These are phyloP conservation scores for Sebastes miniatus DNA, from an alignment of 2,797 vertebrate species.

Conservation along the genomic window DNA sequence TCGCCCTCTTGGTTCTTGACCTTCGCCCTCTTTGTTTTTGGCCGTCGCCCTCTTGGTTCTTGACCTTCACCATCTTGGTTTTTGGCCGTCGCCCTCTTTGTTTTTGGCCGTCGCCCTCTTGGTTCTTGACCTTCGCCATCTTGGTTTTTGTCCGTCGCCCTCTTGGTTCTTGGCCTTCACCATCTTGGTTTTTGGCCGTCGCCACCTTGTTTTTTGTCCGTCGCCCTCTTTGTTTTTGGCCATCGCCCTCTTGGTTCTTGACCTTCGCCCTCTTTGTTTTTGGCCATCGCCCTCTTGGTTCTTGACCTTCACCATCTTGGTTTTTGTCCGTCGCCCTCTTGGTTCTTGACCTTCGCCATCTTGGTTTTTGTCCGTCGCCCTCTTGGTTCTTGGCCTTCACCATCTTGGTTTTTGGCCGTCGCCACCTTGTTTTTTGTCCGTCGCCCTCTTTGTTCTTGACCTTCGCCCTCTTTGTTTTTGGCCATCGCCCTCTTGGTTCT, in stretches of 20 bases:
- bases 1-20: too few relatives aligned
- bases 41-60: rapidly evolving
- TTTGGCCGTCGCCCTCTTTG: too few relatives aligned
- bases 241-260: too few relatives aligned
- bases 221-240: too few relatives aligned
- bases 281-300: too few relatives aligned
- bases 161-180: rapidly evolving
- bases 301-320: rapidly evolving
- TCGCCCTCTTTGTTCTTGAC: too few relatives aligned
- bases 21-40: rapidly evolving
- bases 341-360: rapidly evolving
- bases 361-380: rapidly evolving
- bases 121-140: too few relatives aligned
- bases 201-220: too few relatives aligned
- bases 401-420: too few relatives aligned
- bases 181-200: too few relatives aligned
- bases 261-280: rapidly evolving
- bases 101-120: rapidly evolving
- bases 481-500: too few relatives aligned
- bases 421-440: rapidly evolving
- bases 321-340: rapidly evolving
- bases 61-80: rapidly evolving
- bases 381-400: too few relatives aligned
- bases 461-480: rapidly evolving
- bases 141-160: rapidly evolving